A percentile compares a stretch with the other conserved stretches of the same genome.
Conservation (phyloP, 2,888 invertebrate genomes). For the Agriopis marginaria region DNA sequence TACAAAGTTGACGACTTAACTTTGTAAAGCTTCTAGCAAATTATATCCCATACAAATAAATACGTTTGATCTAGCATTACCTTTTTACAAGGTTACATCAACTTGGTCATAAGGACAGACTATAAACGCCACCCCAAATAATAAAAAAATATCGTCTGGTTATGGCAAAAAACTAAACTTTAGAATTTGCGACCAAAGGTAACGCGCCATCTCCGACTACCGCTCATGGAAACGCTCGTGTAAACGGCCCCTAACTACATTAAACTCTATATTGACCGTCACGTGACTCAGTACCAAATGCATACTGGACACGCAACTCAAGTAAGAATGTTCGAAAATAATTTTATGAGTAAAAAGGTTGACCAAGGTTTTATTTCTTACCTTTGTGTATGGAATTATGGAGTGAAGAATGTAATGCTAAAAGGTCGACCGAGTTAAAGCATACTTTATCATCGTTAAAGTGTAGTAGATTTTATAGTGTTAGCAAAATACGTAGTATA, state of each 20-base stretch:
- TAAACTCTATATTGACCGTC: slow-evolving; percentile 22
- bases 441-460: neutral
- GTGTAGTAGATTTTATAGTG: neutral
- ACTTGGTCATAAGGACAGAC: too few species aligned
- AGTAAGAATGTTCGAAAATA: slow-evolving; percentile 31
- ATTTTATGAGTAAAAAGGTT: slow-evolving; percentile 27
- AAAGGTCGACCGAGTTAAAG: neutral
- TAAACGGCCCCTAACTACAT: slow-evolving; percentile 16
- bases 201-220: neutral
- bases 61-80: too few species aligned
- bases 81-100: too few species aligned
- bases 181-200: neutral
- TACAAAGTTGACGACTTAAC: too few species aligned
- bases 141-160: too few species aligned
- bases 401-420: slow-evolving; percentile 8
- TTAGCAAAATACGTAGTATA: too few species aligned
- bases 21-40: too few species aligned
- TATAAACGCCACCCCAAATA: too few species aligned
- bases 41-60: too few species aligned
- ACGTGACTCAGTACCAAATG: slow-evolving; percentile 32
- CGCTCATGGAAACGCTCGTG: slow-evolving; percentile 2
- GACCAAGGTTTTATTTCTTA: slow-evolving; percentile 16
- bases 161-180: neutral
- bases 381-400: neutral
- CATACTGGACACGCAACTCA: slow-evolving; percentile 28